Evolutionary conservation across 1,140 invertebrate genomes (phyloP).

Genomic region (Eumaeus atala): DNA sequence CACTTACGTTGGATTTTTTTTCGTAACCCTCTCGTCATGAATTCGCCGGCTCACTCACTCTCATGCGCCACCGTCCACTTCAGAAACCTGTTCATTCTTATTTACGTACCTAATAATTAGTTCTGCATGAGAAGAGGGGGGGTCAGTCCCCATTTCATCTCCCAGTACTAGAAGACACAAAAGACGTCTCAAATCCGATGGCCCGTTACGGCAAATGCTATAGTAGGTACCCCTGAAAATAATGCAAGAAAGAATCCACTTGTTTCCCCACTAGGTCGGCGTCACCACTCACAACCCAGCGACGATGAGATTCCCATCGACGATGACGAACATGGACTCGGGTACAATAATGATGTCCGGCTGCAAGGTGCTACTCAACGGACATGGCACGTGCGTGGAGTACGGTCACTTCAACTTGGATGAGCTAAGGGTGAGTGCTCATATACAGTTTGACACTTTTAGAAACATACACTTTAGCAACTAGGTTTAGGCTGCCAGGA

Average conservation of each 20-base stretch:
- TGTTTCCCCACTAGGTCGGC: conserved; percentile 78
- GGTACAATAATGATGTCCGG: conserved; percentile 98
- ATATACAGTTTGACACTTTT: neutral
- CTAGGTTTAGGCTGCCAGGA: neutral
- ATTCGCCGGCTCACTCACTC: too few relatives aligned
- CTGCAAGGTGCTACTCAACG: conserved; percentile 94
- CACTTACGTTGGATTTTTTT: too few relatives aligned
- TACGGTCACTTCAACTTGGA: conserved; percentile 97
- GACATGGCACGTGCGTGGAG: conserved; percentile 92
- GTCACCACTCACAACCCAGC: conserved; percentile 95
- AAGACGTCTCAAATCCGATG: too few relatives aligned
- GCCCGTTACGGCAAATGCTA: too few relatives aligned
- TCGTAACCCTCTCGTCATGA: too few relatives aligned
- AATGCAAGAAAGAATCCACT: neutral
- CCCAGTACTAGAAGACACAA: too few relatives aligned
- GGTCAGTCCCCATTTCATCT: too few relatives aligned
- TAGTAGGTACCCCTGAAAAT: too few relatives aligned
- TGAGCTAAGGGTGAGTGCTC: conserved; percentile 82
- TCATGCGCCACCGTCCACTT: too few relatives aligned
- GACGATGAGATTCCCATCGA: conserved; percentile 92
- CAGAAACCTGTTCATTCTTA: too few relatives aligned
- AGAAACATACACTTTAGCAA: neutral
- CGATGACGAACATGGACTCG: conserved; percentile 97
- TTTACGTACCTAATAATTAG: too few relatives aligned
- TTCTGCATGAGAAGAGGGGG: too few relatives aligned